A percentile compares a stretch with the other conserved stretches of the same genome.
Conservation (phyloP, 2,113 vertebrate species). For the Phaethon lepturus region DNA sequence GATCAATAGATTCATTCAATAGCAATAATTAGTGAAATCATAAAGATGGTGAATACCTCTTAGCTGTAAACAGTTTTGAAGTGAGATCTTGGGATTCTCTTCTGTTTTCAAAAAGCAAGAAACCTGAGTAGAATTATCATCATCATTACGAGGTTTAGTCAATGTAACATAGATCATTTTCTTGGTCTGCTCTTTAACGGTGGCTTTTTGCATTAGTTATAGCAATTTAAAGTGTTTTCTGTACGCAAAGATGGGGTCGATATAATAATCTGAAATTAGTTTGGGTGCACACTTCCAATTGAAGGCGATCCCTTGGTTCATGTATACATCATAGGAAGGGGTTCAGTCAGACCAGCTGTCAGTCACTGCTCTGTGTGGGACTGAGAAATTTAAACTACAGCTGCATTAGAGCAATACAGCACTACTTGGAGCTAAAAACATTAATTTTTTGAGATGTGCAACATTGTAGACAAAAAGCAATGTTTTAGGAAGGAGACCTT, state of each 20-base stretch:
- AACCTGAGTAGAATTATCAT: background rate
- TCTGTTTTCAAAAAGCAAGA: background rate
- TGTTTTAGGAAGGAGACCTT: background rate
- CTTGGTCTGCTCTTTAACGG: background rate
- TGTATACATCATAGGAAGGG: background rate
- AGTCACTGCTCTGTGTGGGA: background rate
- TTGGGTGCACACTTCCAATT: no score
- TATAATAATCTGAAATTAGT: background rate
- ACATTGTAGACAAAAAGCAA: background rate
- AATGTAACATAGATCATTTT: background rate
- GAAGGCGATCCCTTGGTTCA: background rate
- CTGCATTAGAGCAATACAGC: background rate
- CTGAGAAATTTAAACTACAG: background rate
- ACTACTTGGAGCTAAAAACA: background rate
- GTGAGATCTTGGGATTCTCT: background rate
- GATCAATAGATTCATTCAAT: constrained; percentile 56
- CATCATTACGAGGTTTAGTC: background rate
- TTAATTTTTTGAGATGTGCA: background rate
- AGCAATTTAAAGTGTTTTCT: background rate
- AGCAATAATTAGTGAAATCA: constrained; percentile 64
- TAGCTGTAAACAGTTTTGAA: constrained; percentile 20
- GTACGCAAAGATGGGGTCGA: background rate
- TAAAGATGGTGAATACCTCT: constrained; percentile 35
- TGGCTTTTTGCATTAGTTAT: background rate
- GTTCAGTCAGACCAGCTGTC: background rate